A percentile compares a stretch with the other conserved stretches of the same genome.
These are phyloP conservation scores for Ispidina lecontei DNA, from an alignment of 2,797 vertebrate genomes.

Conservation along the genomic window DNA sequence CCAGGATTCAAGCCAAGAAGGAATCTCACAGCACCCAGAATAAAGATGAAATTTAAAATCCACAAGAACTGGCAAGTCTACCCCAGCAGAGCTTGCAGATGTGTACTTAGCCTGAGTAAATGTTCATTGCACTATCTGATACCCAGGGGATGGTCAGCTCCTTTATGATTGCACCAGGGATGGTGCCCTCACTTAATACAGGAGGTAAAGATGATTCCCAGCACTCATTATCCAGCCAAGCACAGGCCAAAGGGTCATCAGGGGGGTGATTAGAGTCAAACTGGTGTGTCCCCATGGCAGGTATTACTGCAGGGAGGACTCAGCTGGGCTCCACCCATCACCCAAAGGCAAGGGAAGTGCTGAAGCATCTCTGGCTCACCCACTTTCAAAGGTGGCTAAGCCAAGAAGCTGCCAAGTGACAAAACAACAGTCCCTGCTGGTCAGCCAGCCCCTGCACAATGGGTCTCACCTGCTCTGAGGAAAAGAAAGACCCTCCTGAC, in stretches of 20 bases:
- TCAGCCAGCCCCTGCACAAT: not conserved
- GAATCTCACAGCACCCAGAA: not conserved
- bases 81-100: not conserved
- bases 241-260: not conserved
- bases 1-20: not conserved
- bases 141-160: not conserved
- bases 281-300: fast-evolving
- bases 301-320: not conserved
- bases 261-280: conserved; percentile 25
- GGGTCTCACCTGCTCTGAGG: not conserved
- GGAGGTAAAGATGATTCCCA: conserved; percentile 32
- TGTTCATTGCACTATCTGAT: not conserved
- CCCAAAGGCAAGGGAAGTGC: not conserved
- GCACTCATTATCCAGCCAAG: conserved; percentile 21
- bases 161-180: conserved; percentile 59
- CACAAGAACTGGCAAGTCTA: not conserved
- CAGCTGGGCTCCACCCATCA: not conserved
- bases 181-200: conserved; percentile 47
- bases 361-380: not conserved
- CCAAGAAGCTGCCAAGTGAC: not conserved
- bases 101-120: not conserved
- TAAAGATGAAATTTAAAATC: not conserved
- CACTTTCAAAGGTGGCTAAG: not conserved
- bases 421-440: not conserved
- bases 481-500: not conserved